Evolutionary conservation across 2,797 vertebrate species (phyloP), one percentile per base, ranked within the genome.

Genomic region (Microchirus variegatus): DNA sequence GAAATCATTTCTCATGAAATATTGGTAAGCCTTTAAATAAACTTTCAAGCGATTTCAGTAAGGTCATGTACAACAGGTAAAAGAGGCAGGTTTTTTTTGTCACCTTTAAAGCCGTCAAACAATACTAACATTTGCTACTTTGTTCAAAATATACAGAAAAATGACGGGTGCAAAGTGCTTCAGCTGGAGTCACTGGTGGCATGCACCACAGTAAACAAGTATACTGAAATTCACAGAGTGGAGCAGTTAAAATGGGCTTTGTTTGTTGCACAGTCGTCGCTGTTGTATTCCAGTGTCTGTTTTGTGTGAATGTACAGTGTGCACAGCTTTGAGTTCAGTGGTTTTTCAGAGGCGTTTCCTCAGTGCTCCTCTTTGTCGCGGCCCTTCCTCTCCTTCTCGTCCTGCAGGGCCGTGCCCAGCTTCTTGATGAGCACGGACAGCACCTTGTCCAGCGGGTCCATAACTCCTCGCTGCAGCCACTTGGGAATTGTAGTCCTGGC

Each of bases 401-500:
- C 97, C 82, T 98, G 97, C 70, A 99, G 91, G 44, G 96, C 95
- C 5, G 95, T 95, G 66, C 97, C 97, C 0, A 99, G 94, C 83
- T 98, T 99, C 89, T 98, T 99, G 62, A 99, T 98, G 26, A 99
- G 95, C 63, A 99, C 95, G 0, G 97, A 99, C 63, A 99, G 87
- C 53, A 99, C 98, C 77, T 99, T 99, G 87, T 99, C 98, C 84
- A 99, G 79, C 1, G 98, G 98, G 86, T 99, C 98, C 98, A 99
- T 99, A 72, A 99, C 96, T 1, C 98, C 98, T 17, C 98, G 93
- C 85, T 99, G 98, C 77, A 99, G 95, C 98, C 98, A 99, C 87
- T 99, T 99, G n/a, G 98, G 98, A 82, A 99, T 99, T 3, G 98
- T 99, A 38, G 97, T 99, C 90, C 98, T 95, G 67, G 98, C 98